Percentiles rank a stretch among this genome's conserved stretches.
phyloP scores from a whole-genome alignment of 1,140 invertebrate species.

The Bombus balteatus region DNA sequence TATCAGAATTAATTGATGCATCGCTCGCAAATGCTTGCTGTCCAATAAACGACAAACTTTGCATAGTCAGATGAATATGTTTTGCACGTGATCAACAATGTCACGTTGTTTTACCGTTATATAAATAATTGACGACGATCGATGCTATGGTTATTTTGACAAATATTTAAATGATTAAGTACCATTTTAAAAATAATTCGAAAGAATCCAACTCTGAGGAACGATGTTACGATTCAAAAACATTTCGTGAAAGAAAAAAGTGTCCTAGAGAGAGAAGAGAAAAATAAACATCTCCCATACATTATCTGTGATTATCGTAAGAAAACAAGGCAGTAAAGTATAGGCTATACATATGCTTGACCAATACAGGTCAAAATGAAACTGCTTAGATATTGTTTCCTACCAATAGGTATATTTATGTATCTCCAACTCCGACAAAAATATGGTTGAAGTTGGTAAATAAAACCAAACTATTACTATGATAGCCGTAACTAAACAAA shows the following conservation, averaged over 20 bases:
- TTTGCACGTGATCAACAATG: slow-evolving; percentile 15
- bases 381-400: too few species aligned
- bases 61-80: slow-evolving; percentile 31
- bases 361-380: background rate
- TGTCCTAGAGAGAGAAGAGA: background rate
- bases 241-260: background rate
- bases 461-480: background rate
- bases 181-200: background rate
- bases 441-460: background rate
- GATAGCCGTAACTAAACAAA: background rate
- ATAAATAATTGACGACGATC: background rate
- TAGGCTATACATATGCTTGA: background rate
- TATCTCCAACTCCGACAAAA: background rate
- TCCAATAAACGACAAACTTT: slow-evolving; percentile 55
- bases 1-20: slow-evolving; percentile 33
- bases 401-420: too few species aligned
- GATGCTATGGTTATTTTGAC: background rate
- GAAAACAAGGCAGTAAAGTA: background rate
- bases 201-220: background rate
- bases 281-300: background rate
- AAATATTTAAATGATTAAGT: background rate
- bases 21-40: slow-evolving; percentile 37
- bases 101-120: background rate
- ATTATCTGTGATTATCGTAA: background rate
- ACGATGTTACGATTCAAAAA: background rate